phyloP scores from a whole-genome alignment of 2,797 vertebrate species.

The Tenualosa thibaudeaui region DNA sequence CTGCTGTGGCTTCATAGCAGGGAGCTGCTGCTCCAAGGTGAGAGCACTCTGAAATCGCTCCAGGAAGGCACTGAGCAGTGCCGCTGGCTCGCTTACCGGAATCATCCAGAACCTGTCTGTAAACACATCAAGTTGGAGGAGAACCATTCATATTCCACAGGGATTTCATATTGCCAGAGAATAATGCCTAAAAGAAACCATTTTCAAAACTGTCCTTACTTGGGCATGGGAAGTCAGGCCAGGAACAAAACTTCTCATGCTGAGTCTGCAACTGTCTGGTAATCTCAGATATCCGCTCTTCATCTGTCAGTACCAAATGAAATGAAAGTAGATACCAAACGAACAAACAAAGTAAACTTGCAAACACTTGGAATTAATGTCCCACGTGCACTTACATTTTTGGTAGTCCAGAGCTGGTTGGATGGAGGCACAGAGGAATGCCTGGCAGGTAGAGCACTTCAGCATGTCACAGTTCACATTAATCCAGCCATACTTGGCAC shows the following conservation, averaged over 20 bases:
- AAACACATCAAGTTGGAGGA: conserved; percentile 26
- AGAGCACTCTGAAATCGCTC: conserved; percentile 86
- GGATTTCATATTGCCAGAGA: not conserved
- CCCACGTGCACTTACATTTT: conserved; percentile 76
- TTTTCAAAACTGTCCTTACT: conserved; percentile 67
- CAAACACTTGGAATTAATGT: not conserved
- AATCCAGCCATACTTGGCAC: conserved; percentile 90
- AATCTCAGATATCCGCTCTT: conserved; percentile 83
- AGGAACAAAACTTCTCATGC: conserved; percentile 95
- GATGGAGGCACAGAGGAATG: conserved; percentile 88
- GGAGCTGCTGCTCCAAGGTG: conserved; percentile 87
- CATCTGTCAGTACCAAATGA: conserved; percentile 70
- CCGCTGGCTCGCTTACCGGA: conserved; percentile 81
- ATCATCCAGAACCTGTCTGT: conserved; percentile 88
- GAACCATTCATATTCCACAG: not conserved
- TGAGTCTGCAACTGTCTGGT: conserved; percentile 81
- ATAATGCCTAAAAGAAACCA: not conserved
- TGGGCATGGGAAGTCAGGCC: conserved; percentile 94
- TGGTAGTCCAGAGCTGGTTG: conserved; percentile 82
- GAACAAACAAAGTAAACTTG: not conserved
- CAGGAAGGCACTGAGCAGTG: conserved; percentile 80
- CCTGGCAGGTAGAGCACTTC: conserved; percentile 90
- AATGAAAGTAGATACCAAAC: conserved; percentile 43
- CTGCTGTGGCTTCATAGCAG: conserved; percentile 85
- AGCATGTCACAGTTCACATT: conserved; percentile 88